phyloP scores from a whole-genome alignment of 2,113 vertebrate species.

The Anseranas semipalmata region DNA sequence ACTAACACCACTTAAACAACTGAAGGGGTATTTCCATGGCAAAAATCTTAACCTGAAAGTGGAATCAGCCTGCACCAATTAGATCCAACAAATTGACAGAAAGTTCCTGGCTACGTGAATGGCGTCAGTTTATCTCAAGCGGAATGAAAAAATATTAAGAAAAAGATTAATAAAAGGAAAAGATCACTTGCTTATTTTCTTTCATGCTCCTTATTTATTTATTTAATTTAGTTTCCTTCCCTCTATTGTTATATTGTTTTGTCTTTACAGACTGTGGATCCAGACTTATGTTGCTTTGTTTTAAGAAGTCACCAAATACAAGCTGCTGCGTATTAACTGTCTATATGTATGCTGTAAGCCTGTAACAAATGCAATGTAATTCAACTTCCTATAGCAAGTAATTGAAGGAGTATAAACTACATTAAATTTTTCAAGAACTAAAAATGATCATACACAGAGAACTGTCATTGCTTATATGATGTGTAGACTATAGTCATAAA shows the following conservation, averaged over 20 bases:
- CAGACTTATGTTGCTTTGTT: neutral
- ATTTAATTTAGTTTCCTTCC: neutral
- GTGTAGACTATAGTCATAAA: neutral
- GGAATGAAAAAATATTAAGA: neutral
- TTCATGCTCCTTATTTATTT: neutral
- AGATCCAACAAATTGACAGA: neutral
- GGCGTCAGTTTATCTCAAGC: neutral
- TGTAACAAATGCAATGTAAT: neutral
- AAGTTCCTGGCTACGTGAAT: neutral
- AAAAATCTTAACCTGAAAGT: neutral
- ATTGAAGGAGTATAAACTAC: neutral
- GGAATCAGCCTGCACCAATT: neutral
- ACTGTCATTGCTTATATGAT: neutral
- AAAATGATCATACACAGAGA: neutral
- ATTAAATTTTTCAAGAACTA: neutral
- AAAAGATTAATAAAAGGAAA: neutral
- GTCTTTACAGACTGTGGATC: neutral
- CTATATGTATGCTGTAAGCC: neutral
- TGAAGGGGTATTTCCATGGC: neutral
- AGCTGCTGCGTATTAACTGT: neutral
- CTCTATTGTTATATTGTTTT: neutral
- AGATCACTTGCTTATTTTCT: accelerated
- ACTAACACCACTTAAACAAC: neutral
- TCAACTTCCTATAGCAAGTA: neutral
- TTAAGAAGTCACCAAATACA: neutral